Evolutionary conservation across 2,797 vertebrate species (phyloP).

Genomic region (Kryptopterus vitreolus): DNA sequence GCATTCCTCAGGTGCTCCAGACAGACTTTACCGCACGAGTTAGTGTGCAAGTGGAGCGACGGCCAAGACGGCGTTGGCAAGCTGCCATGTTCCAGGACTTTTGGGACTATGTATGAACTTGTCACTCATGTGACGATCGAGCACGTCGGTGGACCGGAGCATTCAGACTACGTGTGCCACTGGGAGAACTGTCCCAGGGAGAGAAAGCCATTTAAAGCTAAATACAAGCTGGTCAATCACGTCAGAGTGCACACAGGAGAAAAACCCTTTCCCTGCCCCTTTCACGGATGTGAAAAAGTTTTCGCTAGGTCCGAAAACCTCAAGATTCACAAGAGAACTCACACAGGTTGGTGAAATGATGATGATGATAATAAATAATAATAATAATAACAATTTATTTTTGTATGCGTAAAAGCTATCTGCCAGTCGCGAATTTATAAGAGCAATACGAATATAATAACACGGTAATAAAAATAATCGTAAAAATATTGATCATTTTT

Average conservation of each 20-base stretch:
- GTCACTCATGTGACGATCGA: conserved; percentile 80
- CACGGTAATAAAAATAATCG: too few relatives aligned
- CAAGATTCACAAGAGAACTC: conserved; percentile 80
- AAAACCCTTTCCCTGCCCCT: conserved; percentile 72
- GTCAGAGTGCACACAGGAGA: conserved; percentile 74
- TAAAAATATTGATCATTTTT: background rate
- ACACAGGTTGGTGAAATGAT: conserved; percentile 73
- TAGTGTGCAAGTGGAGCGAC: conserved; percentile 78
- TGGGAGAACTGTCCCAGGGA: conserved; percentile 76
- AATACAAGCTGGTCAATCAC: conserved; percentile 78
- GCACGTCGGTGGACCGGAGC: conserved; percentile 74
- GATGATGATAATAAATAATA: conserved; percentile 27
- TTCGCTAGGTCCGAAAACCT: conserved; percentile 79
- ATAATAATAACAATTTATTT: background rate
- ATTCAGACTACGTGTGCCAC: conserved; percentile 72
- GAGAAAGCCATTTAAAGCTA: conserved; percentile 74
- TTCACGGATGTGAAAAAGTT: conserved; percentile 74
- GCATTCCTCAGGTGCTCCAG: conserved; percentile 76
- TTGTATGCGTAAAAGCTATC: background rate
- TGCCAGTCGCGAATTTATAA: background rate
- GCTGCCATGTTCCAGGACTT: conserved; percentile 73
- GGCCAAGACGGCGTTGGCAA: conserved; percentile 68
- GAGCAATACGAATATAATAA: too few relatives aligned
- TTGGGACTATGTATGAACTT: conserved; percentile 79
- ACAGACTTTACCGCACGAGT: conserved; percentile 71